Evolutionary conservation across 2,797 vertebrate species (phyloP).

Genomic region (Sparus aurata): DNA sequence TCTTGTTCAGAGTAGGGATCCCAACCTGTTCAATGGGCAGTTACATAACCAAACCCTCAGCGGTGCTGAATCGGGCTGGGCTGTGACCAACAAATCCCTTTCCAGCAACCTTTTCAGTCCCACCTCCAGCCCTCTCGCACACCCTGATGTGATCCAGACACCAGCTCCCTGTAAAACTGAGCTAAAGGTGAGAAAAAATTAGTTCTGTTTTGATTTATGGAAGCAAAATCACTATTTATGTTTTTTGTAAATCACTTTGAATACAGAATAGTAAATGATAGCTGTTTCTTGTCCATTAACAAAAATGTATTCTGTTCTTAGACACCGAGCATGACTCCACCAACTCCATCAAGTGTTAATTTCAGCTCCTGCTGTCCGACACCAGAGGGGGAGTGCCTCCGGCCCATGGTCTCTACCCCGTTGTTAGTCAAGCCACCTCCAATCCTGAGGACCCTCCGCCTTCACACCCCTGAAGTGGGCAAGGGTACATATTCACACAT

Average conservation of each 20-base stretch:
- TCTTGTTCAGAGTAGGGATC: constrained; percentile 22
- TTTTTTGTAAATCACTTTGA: background rate
- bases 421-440: background rate
- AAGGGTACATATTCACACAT: constrained; percentile 59
- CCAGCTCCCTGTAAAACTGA: constrained; percentile 3
- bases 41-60: background rate
- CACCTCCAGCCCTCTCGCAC: background rate
- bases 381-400: constrained; percentile 3
- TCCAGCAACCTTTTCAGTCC: background rate
- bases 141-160: constrained; percentile 43
- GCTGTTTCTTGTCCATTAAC: background rate
- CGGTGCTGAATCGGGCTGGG: background rate
- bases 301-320: constrained; percentile 17
- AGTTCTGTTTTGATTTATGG: background rate
- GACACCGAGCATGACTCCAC: constrained; percentile 13
- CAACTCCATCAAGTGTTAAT: background rate
- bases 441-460: constrained; percentile 28
- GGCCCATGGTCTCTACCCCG: rapidly evolving
- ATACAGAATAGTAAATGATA: background rate
- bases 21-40: background rate
- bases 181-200: constrained; percentile 34
- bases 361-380: background rate
- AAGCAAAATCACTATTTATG: background rate
- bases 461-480: constrained; percentile 35
- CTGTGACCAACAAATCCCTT: background rate